A percentile compares a stretch with the other conserved stretches of the same genome.
phyloP scores from a whole-genome alignment of 35 echinoderm and acorn worm genomes.

The Ptychodera flava region DNA sequence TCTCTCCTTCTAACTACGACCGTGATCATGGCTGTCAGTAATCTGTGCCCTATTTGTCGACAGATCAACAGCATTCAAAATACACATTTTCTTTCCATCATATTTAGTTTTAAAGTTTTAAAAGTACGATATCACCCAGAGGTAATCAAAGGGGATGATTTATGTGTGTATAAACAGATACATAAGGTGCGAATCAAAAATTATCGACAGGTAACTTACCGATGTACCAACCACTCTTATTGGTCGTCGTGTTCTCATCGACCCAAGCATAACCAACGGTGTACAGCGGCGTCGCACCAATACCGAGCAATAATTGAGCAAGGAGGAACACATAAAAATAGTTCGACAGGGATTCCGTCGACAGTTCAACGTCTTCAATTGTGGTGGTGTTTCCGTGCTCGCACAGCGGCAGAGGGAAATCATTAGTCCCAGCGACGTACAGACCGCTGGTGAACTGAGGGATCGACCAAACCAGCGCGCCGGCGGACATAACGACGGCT shows the following conservation, averaged over 20 bases:
- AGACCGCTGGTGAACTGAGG: conserved; percentile 62
- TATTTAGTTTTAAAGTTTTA: no score
- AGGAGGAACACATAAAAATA: conserved; percentile 27
- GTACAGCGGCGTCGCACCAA: neutral
- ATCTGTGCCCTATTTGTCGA: no score
- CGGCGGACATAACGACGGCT: conserved; percentile 43
- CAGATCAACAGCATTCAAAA: no score
- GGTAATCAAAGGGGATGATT: no score
- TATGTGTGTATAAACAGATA: no score
- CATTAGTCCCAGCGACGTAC: conserved; percentile 7
- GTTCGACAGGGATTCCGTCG: neutral
- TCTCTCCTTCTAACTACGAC: no score
- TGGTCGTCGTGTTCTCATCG: neutral
- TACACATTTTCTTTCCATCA: no score
- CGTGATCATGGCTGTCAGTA: no score
- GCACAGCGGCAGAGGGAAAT: neutral
- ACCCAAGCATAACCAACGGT: neutral
- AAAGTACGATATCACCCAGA: no score
- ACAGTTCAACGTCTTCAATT: neutral
- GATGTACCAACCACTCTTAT: conserved; percentile 41
- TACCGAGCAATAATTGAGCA: neutral
- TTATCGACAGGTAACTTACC: no score
- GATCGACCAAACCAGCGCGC: conserved; percentile 44
- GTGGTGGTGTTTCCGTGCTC: neutral
- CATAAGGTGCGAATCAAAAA: no score